Evolutionary conservation across 2,888 invertebrate genomes (phyloP).

Genomic region (Melieria picta): DNA sequence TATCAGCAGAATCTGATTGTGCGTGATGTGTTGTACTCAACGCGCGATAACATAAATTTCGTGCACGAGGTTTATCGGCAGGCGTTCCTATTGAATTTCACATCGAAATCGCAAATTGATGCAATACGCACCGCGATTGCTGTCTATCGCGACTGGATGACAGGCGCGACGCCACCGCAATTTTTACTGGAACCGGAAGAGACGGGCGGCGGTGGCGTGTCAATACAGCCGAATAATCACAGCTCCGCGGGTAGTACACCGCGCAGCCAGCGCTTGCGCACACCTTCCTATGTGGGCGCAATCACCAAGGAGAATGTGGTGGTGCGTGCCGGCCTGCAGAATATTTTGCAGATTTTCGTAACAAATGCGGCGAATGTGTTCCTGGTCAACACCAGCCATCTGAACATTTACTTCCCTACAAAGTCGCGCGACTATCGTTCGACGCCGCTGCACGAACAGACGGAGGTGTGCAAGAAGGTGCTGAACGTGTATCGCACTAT

Average conservation of each 20-base stretch:
- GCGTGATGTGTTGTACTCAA: constrained; percentile 86
- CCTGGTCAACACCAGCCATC: constrained; percentile 70
- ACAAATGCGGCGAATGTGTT: constrained; percentile 96
- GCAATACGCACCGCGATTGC: constrained; percentile 89
- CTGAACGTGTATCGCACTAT: constrained; percentile 95
- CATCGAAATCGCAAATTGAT: constrained; percentile 76
- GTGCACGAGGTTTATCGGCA: constrained; percentile 94
- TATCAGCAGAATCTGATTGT: constrained; percentile 72
- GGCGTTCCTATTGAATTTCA: constrained; percentile 89
- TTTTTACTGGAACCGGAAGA: constrained; percentile 81
- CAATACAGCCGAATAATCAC: constrained; percentile 46
- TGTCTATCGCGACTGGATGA: constrained; percentile 96
- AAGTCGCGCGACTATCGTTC: constrained; percentile 71
- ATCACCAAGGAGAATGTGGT: constrained; percentile 82
- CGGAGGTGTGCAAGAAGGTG: constrained; percentile 95
- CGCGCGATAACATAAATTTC: constrained; percentile 92
- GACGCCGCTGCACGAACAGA: constrained; percentile 88
- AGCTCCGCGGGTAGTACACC: constrained; percentile 66
- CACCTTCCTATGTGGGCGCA: constrained; percentile 88
- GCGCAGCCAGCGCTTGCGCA: constrained; percentile 73
- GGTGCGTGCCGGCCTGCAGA: constrained; percentile 85
- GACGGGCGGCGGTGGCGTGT: constrained; percentile 42
- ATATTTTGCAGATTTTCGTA: constrained; percentile 74
- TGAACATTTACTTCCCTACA: constrained; percentile 69
- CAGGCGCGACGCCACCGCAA: constrained; percentile 80